Conservation (phyloP, 2,888 invertebrate species). For the Gortyna flavago region DNA sequence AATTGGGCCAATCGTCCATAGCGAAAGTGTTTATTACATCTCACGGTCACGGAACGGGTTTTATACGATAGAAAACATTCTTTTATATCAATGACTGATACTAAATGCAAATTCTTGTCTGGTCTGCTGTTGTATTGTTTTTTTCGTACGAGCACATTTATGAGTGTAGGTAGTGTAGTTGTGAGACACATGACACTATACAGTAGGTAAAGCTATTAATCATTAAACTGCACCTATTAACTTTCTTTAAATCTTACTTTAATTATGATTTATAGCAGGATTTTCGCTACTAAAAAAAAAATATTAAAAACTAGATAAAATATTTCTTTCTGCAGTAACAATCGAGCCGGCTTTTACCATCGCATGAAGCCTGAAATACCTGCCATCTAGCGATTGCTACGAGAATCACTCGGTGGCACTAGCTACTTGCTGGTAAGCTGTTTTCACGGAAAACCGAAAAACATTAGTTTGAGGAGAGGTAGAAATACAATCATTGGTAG, state of each 20-base stretch:
- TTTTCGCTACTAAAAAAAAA: too few species aligned
- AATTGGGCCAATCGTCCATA: slow-evolving; percentile 8
- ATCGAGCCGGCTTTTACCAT: background rate
- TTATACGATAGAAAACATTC: background rate
- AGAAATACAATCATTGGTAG: background rate
- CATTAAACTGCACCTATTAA: background rate
- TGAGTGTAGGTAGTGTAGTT: background rate
- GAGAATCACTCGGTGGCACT: background rate
- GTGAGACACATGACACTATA: background rate
- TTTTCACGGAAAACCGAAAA: background rate
- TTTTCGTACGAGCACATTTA: too few species aligned
- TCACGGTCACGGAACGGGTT: slow-evolving; percentile 11
- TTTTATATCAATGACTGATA: slow-evolving; percentile 5
- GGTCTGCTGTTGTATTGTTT: background rate
- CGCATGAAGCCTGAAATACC: background rate
- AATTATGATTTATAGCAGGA: background rate
- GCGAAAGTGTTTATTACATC: slow-evolving; percentile 43
- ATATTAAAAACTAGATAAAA: too few species aligned
- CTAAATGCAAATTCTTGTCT: background rate
- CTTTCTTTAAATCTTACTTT: background rate
- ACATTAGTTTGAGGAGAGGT: background rate
- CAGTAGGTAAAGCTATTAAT: background rate
- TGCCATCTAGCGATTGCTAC: slow-evolving; percentile 44
- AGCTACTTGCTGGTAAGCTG: background rate
- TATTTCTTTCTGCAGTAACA: background rate